Conservation (phyloP, 2,888 invertebrate genomes). For the Drosophila robusta region DNA sequence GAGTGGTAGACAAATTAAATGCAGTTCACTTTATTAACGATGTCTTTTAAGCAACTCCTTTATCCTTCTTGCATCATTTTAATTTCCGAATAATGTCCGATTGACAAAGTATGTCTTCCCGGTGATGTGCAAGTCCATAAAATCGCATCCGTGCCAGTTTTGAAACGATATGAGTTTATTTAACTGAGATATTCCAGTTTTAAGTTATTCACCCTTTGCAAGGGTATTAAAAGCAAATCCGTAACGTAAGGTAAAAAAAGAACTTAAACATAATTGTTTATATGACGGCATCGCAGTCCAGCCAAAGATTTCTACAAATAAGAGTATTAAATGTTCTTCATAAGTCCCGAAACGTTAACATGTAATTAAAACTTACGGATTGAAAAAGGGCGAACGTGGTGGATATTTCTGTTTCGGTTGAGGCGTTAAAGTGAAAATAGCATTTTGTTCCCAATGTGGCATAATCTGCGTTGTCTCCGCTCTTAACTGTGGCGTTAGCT, state of each 20-base stretch:
- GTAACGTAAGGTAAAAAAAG: no score
- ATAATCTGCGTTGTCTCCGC: background rate
- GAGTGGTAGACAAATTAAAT: no score
- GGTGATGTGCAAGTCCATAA: no score
- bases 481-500: background rate
- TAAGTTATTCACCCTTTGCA: background rate
- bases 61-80: no score
- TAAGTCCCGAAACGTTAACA: background rate
- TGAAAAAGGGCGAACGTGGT: conserved; percentile 45
- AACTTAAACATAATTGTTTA: background rate
- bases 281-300: conserved; percentile 12
- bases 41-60: no score
- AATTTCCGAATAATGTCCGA: no score
- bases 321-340: background rate
- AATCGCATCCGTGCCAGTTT: no score
- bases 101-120: no score
- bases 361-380: conserved; percentile 42
- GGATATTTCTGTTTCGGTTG: conserved; percentile 40
- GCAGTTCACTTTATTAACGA: no score
- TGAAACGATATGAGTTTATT: background rate
- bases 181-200: background rate
- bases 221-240: background rate
- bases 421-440: background rate
- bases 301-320: conserved; percentile 38
- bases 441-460: background rate